Evolutionary conservation across 1,140 invertebrate genomes (phyloP).

Genomic region (Bombus difficillimus): DNA sequence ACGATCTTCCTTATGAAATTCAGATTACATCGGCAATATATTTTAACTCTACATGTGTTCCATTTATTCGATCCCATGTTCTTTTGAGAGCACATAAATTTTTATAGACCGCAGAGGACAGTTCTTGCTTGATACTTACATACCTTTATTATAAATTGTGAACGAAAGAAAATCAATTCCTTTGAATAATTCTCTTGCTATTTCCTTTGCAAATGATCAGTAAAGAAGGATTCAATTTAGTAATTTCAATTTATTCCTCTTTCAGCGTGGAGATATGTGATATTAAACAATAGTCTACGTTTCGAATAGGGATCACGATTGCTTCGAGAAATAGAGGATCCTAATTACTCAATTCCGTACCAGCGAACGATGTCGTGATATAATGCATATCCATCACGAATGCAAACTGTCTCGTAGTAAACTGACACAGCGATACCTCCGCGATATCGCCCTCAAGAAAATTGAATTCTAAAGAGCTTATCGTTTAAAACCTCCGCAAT

Average conservation of each 20-base stretch:
- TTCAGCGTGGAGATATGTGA: not conserved
- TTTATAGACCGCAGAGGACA: not conserved
- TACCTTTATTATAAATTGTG: not conserved
- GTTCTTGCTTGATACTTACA: too few species aligned
- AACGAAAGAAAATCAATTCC: not conserved
- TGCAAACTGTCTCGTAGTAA: constrained; percentile 21
- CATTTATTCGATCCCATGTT: not conserved
- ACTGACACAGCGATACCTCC: not conserved
- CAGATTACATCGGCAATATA: not conserved
- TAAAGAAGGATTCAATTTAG: not conserved
- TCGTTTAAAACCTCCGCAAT: not conserved
- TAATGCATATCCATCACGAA: not conserved
- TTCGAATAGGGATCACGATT: not conserved
- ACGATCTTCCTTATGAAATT: not conserved
- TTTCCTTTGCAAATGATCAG: not conserved
- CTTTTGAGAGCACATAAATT: not conserved
- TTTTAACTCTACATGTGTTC: not conserved
- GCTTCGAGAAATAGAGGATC: not conserved
- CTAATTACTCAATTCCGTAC: not conserved
- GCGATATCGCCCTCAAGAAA: constrained; percentile 14
- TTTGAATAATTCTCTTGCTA: not conserved
- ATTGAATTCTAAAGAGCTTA: constrained; percentile 38
- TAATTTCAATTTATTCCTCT: not conserved
- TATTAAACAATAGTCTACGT: too few species aligned
- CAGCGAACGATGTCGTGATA: not conserved